phyloP scores from a whole-genome alignment of 2,113 vertebrate species.

The Microtus ochrogaster region DNA sequence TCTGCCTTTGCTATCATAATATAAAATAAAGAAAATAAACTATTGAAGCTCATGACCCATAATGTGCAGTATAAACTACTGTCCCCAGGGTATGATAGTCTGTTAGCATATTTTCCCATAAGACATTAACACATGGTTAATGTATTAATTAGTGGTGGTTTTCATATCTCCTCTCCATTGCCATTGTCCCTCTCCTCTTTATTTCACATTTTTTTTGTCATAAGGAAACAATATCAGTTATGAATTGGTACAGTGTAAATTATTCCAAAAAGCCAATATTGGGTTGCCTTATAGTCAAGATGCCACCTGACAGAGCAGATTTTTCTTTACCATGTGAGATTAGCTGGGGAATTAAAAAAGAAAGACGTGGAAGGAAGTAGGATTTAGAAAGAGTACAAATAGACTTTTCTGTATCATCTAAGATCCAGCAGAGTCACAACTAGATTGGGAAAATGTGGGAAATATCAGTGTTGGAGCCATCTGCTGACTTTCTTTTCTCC shows the following conservation, averaged over 20 bases:
- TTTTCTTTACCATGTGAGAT: neutral
- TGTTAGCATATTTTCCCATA: slow-evolving; percentile 76
- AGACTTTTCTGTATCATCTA: neutral
- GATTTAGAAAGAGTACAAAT: neutral
- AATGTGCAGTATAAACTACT: slow-evolving; percentile 39
- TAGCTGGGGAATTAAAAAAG: neutral
- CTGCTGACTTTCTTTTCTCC: neutral
- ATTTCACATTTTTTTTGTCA: neutral
- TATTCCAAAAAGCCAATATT: slow-evolving; percentile 21
- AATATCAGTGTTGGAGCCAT: neutral
- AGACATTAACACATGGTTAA: slow-evolving; percentile 74
- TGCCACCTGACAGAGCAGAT: neutral
- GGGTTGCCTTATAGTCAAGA: slow-evolving; percentile 35
- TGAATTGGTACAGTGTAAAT: neutral
- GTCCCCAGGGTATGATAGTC: slow-evolving; percentile 53
- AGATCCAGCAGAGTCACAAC: neutral
- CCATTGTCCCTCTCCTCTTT: neutral
- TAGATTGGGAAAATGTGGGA: neutral
- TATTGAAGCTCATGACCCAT: slow-evolving; percentile 57
- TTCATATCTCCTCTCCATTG: neutral
- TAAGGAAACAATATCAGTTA: neutral
- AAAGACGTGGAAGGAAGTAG: neutral
- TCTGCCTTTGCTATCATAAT: slow-evolving; percentile 59
- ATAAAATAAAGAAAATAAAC: slow-evolving; percentile 51
- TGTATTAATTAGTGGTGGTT: slow-evolving; percentile 82